A percentile compares a stretch with the other conserved stretches of the same genome.
Evolutionary conservation across 2,888 invertebrate species (phyloP).

Genomic region (Oxytorus armatus): DNA sequence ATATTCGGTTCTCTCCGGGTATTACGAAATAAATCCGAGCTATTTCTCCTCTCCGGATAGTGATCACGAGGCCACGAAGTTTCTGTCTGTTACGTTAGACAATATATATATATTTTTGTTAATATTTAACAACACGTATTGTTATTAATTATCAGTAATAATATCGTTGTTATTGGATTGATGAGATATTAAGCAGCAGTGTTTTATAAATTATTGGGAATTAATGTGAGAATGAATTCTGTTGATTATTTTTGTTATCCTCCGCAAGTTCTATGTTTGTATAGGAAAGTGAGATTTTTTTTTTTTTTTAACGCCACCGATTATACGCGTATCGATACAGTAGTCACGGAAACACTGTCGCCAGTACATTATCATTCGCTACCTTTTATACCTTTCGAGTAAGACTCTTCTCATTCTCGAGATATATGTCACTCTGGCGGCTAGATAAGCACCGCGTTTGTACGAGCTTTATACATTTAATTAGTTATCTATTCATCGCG

Average conservation of each 20-base stretch:
- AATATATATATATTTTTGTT: conserved; percentile 11
- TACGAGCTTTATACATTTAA: conserved; percentile 12
- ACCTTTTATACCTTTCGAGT: conserved; percentile 77
- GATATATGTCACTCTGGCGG: conserved; percentile 60
- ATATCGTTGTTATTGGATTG: too few relatives aligned
- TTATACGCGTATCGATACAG: conserved; percentile 58
- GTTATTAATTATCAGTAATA: too few relatives aligned
- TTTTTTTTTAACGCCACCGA: conserved; percentile 14
- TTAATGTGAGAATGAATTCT: neutral
- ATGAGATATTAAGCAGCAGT: too few relatives aligned
- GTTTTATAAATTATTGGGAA: neutral
- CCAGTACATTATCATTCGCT: conserved; percentile 70
- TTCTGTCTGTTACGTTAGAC: conserved; percentile 61
- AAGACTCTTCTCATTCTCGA: conserved; percentile 25
- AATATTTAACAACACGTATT: neutral
- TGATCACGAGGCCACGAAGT: conserved; percentile 56
- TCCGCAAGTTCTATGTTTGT: neutral
- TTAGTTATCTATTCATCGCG: neutral
- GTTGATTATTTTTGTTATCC: neutral
- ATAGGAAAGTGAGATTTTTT: conserved; percentile 2
- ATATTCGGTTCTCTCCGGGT: conserved; percentile 51
- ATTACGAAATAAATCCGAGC: conserved; percentile 59
- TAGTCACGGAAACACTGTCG: conserved; percentile 75
- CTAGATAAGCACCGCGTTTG: conserved; percentile 64
- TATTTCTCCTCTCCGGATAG: conserved; percentile 62